phyloP scores from a whole-genome alignment of 2,113 vertebrate genomes.

The Zosterops pallidus region DNA sequence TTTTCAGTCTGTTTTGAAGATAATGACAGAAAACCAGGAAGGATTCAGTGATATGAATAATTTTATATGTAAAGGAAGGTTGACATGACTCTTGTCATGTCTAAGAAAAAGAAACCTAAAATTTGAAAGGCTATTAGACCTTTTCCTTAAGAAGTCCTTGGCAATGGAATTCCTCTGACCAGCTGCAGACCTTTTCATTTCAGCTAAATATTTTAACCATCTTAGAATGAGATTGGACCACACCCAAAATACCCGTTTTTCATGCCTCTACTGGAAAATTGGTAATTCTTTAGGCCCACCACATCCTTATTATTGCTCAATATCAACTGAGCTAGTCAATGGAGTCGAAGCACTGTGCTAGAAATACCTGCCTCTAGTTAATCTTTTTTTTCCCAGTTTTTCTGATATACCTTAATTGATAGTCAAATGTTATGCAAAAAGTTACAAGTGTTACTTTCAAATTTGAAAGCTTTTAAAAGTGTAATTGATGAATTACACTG shows the following conservation, averaged over 20 bases:
- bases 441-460: not conserved
- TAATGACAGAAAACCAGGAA: not conserved
- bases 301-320: not conserved
- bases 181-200: not conserved
- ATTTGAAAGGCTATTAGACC: not conserved
- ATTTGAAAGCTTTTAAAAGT: not conserved
- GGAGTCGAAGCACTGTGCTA: not conserved
- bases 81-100: not conserved
- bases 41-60: not conserved
- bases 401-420: not conserved
- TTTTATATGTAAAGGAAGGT: not conserved
- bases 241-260: not conserved
- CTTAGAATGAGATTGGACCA: not conserved
- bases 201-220: not conserved
- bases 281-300: not conserved
- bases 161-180: not conserved
- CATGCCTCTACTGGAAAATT: not conserved
- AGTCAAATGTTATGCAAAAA: not conserved
- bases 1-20: not conserved
- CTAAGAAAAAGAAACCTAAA: not conserved
- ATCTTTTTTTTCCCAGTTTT: not conserved
- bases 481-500: not conserved
- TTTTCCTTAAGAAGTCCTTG: not conserved
- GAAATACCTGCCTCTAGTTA: not conserved
- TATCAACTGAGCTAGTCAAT: not conserved